Evolutionary conservation across 1,140 invertebrate species (phyloP).

Genomic region (Phortica variegata): DNA sequence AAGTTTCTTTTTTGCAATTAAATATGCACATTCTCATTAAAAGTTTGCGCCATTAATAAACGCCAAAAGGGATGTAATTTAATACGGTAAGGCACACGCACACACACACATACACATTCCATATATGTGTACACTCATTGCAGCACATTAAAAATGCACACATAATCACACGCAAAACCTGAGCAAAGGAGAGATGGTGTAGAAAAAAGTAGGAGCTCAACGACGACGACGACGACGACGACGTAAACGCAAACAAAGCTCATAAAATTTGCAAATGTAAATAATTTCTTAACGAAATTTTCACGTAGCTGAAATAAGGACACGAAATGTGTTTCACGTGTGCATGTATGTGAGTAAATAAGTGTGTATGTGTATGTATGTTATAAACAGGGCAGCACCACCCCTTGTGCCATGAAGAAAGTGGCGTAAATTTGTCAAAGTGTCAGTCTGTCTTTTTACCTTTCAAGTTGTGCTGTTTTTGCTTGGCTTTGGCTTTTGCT

Average conservation of each 20-base stretch:
- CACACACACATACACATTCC: slow-evolving; percentile 7
- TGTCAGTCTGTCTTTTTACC: not conserved
- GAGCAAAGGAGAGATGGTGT: slow-evolving; percentile 32
- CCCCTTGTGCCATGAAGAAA: slow-evolving; percentile 16
- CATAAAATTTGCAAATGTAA: slow-evolving; percentile 54
- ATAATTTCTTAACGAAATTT: slow-evolving; percentile 52
- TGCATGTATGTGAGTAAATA: no score
- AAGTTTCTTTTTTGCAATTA: slow-evolving; percentile 41
- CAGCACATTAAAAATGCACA: slow-evolving; percentile 44
- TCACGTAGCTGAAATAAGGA: slow-evolving; percentile 29
- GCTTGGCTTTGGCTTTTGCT: no score
- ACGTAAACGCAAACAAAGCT: slow-evolving; percentile 34
- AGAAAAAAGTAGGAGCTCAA: no score
- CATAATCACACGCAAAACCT: slow-evolving; percentile 22
- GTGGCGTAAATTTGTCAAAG: slow-evolving; percentile 48
- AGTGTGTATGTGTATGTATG: no score
- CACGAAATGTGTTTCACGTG: slow-evolving; percentile 7
- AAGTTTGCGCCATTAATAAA: slow-evolving; percentile 57
- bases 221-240: slow-evolving; percentile 8
- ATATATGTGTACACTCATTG: slow-evolving; percentile 8
- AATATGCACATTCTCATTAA: slow-evolving; percentile 57
- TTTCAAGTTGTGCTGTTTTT: no score
- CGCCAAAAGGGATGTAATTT: slow-evolving; percentile 53
- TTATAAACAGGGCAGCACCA: no score
- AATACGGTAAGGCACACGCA: slow-evolving; percentile 41